Percentiles rank a stretch among this genome's conserved stretches.
phyloP scores from a whole-genome alignment of 1,140 invertebrate species.

The Pseudomyrmex pallidus region DNA sequence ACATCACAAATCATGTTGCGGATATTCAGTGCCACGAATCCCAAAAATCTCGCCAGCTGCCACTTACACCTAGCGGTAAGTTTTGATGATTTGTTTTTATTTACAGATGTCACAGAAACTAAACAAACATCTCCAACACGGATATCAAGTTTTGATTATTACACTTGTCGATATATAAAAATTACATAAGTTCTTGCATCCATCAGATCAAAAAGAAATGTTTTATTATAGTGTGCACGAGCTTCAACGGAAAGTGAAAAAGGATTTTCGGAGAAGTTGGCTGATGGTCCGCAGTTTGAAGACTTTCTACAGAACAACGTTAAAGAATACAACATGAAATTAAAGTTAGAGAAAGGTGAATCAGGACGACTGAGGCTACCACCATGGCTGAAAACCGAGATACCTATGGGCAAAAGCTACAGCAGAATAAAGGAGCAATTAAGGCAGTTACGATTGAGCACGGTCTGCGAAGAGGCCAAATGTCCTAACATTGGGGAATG shows the following conservation, averaged over 20 bases:
- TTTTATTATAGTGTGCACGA: conserved; percentile 70
- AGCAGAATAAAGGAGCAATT: conserved; percentile 94
- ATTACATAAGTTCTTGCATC: conserved; percentile 24
- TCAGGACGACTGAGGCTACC: conserved; percentile 93
- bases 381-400: conserved; percentile 98
- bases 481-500: conserved; percentile 99
- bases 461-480: conserved; percentile 99
- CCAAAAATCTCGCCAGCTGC: conserved; percentile 40
- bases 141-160: not conserved
- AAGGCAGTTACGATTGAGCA: conserved; percentile 95
- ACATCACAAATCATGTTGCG: conserved; percentile 59
- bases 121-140: not conserved
- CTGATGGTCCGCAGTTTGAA: conserved; percentile 79
- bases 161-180: not conserved
- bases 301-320: conserved; percentile 77
- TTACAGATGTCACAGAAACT: not conserved
- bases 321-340: conserved; percentile 90
- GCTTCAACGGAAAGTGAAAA: conserved; percentile 72
- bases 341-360: conserved; percentile 94
- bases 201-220: not conserved
- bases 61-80: conserved; percentile 70
- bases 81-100: conserved; percentile 10
- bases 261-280: conserved; percentile 79
- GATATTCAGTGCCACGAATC: conserved; percentile 17
- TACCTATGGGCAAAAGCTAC: conserved; percentile 95